Conservation (phyloP, 2,113 vertebrate species). For the Ameiurus melas region DNA sequence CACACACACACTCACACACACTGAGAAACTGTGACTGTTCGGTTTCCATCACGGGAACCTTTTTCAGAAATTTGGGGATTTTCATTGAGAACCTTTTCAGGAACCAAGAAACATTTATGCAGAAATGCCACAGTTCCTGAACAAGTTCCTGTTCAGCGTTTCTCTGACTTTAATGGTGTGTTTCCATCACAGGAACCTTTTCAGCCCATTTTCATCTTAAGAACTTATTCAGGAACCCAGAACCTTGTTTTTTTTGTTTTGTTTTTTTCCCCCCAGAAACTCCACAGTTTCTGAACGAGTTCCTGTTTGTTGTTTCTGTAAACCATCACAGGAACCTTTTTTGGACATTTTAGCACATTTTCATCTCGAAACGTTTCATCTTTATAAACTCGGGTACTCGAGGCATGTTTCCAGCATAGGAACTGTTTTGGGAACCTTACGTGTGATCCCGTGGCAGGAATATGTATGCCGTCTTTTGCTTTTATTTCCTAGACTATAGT, state of each 20-base stretch:
- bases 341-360: background rate
- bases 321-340: background rate
- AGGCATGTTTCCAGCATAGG: background rate
- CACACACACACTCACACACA: slow-evolving; percentile 35
- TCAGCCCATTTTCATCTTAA: background rate
- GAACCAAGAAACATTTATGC: background rate
- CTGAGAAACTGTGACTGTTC: background rate
- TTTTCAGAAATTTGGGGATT: background rate
- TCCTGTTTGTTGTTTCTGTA: background rate
- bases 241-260: too few species aligned
- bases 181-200: background rate
- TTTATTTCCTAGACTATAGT: background rate
- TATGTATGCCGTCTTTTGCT: background rate
- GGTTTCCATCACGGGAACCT: background rate
- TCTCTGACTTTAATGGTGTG: background rate
- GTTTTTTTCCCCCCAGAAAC: background rate
- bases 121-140: too few species aligned
- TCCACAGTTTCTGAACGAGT: background rate
- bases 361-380: background rate
- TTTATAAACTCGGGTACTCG: background rate
- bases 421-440: background rate
- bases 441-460: background rate
- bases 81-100: background rate
- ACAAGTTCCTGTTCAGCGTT: background rate
- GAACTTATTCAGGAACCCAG: background rate